phyloP scores from a whole-genome alignment of 2,113 vertebrate species.

The Amphilophus citrinellus region DNA sequence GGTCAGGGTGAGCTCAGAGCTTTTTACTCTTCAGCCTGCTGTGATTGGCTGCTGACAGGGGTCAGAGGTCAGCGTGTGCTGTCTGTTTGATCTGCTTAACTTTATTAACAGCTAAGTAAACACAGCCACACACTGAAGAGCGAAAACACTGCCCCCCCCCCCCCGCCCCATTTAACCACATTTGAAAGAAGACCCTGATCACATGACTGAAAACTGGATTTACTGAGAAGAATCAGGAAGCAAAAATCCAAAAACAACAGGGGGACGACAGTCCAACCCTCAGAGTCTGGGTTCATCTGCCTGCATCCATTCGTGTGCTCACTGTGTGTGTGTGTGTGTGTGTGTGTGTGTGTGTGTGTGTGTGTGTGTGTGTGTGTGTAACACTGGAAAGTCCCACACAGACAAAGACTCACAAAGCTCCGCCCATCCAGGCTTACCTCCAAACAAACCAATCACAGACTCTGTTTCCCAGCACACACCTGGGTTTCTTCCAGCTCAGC shows the following conservation, averaged over 20 bases:
- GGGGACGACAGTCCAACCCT: background rate
- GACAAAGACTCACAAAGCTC: background rate
- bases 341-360: too few relatives aligned
- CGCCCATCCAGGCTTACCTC: background rate
- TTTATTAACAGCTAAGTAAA: conserved; percentile 53
- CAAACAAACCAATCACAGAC: rapidly evolving
- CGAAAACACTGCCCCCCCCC: background rate
- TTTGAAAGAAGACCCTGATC: rapidly evolving
- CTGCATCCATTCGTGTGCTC: too few relatives aligned
- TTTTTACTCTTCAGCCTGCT: background rate
- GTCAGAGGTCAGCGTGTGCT: conserved; percentile 25
- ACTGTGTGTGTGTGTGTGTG: too few relatives aligned
- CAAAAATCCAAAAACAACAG: background rate
- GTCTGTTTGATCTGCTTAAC: conserved; percentile 48
- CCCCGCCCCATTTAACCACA: too few relatives aligned
- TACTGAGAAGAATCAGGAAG: background rate
- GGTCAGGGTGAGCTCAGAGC: rapidly evolving
- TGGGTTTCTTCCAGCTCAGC: background rate
- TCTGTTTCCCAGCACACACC: background rate
- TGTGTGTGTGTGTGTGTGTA: background rate
- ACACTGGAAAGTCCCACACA: background rate
- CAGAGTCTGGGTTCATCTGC: background rate
- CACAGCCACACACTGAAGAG: background rate
- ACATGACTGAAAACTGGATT: background rate
- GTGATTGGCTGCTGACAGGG: conserved; percentile 31